Conservation (phyloP, 2,888 invertebrate genomes). For the Lochmaea capreae region DNA sequence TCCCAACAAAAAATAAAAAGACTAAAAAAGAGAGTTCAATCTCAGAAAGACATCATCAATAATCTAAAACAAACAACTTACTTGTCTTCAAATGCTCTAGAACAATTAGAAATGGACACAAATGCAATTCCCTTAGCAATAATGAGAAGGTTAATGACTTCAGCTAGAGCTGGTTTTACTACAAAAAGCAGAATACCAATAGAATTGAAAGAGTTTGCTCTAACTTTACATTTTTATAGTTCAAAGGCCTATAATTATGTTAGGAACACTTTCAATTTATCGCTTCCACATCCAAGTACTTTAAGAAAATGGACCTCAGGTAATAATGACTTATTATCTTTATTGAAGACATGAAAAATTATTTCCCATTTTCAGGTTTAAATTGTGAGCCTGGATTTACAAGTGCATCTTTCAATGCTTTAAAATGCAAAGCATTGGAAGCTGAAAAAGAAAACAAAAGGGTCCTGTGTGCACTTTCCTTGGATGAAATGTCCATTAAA, state of each 20-base stretch:
- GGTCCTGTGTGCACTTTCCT: neutral
- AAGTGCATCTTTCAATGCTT: neutral
- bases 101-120: neutral
- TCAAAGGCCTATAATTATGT: neutral
- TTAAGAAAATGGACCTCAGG: neutral
- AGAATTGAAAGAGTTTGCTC: neutral
- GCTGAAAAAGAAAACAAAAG: neutral
- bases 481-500: neutral
- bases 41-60: neutral
- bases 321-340: neutral
- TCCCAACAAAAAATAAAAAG: neutral
- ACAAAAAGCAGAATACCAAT: neutral
- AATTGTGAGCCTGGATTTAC: slow-evolving; percentile 3
- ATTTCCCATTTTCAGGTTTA: neutral
- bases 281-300: slow-evolving; percentile 6
- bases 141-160: neutral
- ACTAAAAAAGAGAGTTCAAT: neutral
- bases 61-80: neutral
- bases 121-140: neutral
- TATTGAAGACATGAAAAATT: neutral
- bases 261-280: neutral
- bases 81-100: neutral
- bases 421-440: neutral
- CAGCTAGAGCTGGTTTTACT: neutral
- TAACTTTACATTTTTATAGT: neutral